Conservation (phyloP, 2,888 invertebrate species). For the Spilosoma lubricipeda region DNA sequence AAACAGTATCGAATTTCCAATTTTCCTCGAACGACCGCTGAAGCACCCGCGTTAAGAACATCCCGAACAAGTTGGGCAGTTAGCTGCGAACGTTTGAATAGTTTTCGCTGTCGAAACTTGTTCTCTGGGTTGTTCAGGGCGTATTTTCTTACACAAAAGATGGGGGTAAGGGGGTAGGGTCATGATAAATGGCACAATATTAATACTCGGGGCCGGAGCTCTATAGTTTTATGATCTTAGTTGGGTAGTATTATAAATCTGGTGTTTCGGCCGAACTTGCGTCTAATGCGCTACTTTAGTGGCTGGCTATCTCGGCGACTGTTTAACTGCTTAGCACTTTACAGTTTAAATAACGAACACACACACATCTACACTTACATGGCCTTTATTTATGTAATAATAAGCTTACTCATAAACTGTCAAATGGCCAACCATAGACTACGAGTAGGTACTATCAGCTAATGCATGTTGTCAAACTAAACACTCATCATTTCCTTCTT, state of each 20-base stretch:
- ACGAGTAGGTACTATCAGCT: background rate
- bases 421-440: background rate
- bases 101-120: conserved; percentile 82
- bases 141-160: conserved; percentile 84
- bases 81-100: conserved; percentile 81
- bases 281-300: conserved; percentile 68
- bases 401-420: background rate
- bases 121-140: conserved; percentile 76
- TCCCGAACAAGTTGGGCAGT: conserved; percentile 82
- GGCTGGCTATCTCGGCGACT: conserved; percentile 45
- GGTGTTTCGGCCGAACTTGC: conserved; percentile 75
- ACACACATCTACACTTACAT: conserved; percentile 22
- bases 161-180: conserved; percentile 69
- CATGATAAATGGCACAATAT: conserved; percentile 84
- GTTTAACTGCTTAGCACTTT: conserved; percentile 42
- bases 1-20: conserved; percentile 70
- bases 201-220: conserved; percentile 79
- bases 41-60: conserved; percentile 85
- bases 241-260: conserved; percentile 84
- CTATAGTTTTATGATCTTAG: conserved; percentile 86
- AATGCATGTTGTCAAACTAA: background rate
- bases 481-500: no score
- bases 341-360: conserved; percentile 45
- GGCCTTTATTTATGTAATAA: background rate
- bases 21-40: conserved; percentile 82